Conservation (phyloP, 1,140 invertebrate species). For the Hypsibius dujardini region DNA sequence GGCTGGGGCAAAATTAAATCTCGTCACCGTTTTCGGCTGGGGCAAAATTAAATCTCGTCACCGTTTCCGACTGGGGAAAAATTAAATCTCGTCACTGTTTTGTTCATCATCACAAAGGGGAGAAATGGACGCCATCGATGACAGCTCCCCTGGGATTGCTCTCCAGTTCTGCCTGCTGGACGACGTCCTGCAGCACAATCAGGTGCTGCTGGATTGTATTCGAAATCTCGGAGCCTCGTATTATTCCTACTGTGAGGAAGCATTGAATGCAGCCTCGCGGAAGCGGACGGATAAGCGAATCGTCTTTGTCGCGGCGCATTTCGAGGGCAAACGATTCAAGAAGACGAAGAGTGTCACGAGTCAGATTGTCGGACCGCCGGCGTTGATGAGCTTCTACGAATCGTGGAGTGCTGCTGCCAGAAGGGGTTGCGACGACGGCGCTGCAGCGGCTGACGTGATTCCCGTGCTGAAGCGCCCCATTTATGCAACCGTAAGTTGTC, state of each 20-base stretch:
- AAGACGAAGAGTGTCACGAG: not conserved
- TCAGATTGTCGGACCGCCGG: not conserved
- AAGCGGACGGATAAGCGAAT: not conserved
- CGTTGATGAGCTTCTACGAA: not conserved
- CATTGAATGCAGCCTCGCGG: not conserved
- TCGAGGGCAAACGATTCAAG: not conserved
- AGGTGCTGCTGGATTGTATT: not conserved
- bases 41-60: no score
- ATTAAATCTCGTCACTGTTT: no score
- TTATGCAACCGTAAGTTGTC: no score
- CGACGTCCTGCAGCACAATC: not conserved
- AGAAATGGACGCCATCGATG: no score
- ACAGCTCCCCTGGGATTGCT: no score
- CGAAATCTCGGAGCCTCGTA: not conserved
- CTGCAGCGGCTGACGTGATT: no score
- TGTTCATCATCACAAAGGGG: no score
- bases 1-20: no score
- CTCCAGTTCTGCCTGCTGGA: slow-evolving; percentile 5
- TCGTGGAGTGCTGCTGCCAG: not conserved
- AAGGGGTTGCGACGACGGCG: no score
- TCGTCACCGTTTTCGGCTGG: no score
- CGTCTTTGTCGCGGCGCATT: not conserved
- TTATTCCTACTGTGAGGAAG: not conserved
- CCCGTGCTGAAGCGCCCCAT: no score
- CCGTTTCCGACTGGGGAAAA: no score